Evolutionary conservation across 2,888 invertebrate genomes (phyloP).

Genomic region (Tinea semifulvella): DNA sequence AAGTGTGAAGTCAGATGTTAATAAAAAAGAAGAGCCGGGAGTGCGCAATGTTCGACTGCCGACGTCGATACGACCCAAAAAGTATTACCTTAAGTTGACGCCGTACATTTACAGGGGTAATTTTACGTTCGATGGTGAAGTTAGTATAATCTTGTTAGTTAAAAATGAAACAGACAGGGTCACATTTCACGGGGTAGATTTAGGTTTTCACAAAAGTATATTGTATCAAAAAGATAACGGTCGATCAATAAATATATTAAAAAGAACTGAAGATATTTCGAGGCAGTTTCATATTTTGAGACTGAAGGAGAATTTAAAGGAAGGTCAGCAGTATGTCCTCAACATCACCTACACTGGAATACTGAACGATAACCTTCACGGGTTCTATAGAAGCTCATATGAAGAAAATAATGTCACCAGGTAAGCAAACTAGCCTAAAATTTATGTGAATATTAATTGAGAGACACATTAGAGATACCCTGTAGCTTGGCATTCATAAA

Average conservation of each 20-base stretch:
- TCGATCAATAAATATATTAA: constrained; percentile 34
- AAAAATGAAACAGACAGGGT: constrained; percentile 71
- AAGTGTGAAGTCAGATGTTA: constrained; percentile 24
- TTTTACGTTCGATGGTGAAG: constrained; percentile 80
- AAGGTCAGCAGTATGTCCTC: constrained; percentile 71
- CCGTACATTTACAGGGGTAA: constrained; percentile 79
- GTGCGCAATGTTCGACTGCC: constrained; percentile 74
- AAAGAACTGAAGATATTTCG: constrained; percentile 62
- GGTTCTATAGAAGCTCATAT: constrained; percentile 87
- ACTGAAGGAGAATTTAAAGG: constrained; percentile 64
- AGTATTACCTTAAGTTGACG: constrained; percentile 74
- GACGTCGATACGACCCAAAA: constrained; percentile 70
- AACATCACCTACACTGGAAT: constrained; percentile 76
- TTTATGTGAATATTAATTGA: not conserved
- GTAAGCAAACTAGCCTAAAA: constrained; percentile 45
- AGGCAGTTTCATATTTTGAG: constrained; percentile 77
- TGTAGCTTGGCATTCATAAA: too few relatives aligned
- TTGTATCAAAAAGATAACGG: constrained; percentile 53
- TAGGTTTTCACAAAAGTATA: constrained; percentile 68
- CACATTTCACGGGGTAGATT: constrained; percentile 77
- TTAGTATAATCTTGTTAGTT: constrained; percentile 70
- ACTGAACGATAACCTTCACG: constrained; percentile 78
- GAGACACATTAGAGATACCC: too few relatives aligned
- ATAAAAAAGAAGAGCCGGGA: constrained; percentile 18
- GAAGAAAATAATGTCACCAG: constrained; percentile 72